These are phyloP conservation scores for Hypocryptadius cinnamomeus DNA, from an alignment of 2,113 vertebrate genomes.

Conservation along the genomic window DNA sequence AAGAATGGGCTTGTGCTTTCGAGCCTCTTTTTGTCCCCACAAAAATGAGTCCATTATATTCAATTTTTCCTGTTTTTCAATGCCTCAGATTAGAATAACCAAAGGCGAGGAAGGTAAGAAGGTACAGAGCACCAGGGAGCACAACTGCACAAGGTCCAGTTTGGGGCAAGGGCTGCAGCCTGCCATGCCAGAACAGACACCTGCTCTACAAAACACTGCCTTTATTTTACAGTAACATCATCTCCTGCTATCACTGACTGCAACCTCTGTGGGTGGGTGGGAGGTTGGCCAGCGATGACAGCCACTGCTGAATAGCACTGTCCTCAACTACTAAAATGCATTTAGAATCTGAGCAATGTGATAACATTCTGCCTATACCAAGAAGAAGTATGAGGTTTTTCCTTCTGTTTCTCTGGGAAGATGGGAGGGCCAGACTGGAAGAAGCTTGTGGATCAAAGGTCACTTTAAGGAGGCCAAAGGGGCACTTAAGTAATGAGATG, in stretches of 20 bases:
- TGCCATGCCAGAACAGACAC: neutral
- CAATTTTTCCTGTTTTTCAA: neutral
- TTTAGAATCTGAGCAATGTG: neutral
- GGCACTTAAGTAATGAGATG: neutral
- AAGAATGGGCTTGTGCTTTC: neutral
- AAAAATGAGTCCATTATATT: neutral
- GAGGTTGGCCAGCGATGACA: neutral
- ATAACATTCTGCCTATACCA: neutral
- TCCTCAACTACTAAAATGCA: neutral
- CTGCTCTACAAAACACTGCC: neutral
- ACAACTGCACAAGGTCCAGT: neutral
- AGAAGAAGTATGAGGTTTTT: neutral
- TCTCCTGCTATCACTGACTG: neutral
- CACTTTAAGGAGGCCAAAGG: neutral
- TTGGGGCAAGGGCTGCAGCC: neutral
- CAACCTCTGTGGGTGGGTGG: neutral
- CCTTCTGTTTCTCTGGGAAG: neutral
- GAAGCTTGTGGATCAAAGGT: neutral
- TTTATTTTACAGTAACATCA: neutral
- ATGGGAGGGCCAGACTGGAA: neutral
- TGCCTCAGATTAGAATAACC: neutral
- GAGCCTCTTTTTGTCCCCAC: neutral
- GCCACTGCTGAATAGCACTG: neutral
- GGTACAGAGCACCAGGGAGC: neutral
- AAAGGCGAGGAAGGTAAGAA: neutral